Evolutionary conservation across 2,888 invertebrate genomes (phyloP).

Genomic region (Invenusta paracnida): DNA sequence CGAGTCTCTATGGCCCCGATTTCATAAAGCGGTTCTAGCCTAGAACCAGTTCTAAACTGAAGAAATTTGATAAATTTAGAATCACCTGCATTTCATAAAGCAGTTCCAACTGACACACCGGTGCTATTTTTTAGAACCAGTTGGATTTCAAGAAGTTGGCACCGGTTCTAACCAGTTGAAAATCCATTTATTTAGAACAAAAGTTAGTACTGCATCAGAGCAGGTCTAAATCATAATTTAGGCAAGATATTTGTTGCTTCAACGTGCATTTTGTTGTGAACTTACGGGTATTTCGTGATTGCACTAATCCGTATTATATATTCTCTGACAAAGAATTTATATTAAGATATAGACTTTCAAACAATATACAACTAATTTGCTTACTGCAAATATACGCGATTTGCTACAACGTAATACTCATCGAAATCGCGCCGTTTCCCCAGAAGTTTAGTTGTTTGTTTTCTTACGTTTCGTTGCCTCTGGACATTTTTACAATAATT

Average conservation of each 20-base stretch:
- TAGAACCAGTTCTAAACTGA: slow-evolving; percentile 26
- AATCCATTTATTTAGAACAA: not conserved
- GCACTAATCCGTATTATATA: not conserved
- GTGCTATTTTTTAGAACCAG: not conserved
- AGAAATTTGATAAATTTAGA: slow-evolving; percentile 26
- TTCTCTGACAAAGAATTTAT: not conserved
- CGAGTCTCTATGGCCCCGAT: too few species aligned
- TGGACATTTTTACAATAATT: slow-evolving; percentile 30
- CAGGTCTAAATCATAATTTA: not conserved
- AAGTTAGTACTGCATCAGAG: not conserved
- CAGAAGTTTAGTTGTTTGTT: not conserved
- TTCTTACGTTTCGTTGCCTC: not conserved
- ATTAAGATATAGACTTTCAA: not conserved
- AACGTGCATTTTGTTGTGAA: not conserved
- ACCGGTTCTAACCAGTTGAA: not conserved
- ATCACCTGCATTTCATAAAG: slow-evolving; percentile 12
- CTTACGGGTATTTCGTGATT: not conserved
- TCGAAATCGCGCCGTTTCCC: not conserved
- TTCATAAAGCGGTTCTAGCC: not conserved
- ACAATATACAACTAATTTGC: not conserved
- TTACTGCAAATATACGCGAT: not conserved
- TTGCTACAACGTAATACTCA: not conserved
- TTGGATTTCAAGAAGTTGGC: not conserved
- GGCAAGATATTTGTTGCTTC: not conserved
- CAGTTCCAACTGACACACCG: slow-evolving; percentile 5